These are phyloP conservation scores for Denticeps clupeoides DNA, from an alignment of 2,797 vertebrate genomes.

Conservation along the genomic window DNA sequence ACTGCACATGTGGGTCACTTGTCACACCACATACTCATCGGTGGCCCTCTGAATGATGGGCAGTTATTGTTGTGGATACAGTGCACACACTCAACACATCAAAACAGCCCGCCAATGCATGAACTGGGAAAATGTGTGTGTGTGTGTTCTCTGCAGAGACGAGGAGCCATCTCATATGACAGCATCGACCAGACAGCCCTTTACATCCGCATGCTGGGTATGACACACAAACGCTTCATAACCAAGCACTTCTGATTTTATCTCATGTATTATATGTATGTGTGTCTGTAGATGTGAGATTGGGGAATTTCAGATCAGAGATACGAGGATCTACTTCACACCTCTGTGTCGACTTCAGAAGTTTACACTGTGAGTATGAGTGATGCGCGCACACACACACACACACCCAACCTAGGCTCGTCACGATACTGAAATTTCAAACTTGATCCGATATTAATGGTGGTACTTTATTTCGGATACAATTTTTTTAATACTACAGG, in stretches of 20 bases:
- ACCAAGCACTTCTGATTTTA: not conserved
- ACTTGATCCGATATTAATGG: no score
- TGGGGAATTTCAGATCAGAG: conserved; percentile 68
- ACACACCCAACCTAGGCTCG: no score
- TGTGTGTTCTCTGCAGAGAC: conserved; percentile 48
- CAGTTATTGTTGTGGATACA: no score
- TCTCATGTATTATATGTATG: not conserved
- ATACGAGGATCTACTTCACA: conserved; percentile 72
- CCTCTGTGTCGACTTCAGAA: conserved; percentile 72
- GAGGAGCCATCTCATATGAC: conserved; percentile 79
- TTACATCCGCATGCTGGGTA: conserved; percentile 82
- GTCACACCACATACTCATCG: no score
- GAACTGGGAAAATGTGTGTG: not conserved
- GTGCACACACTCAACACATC: not conserved
- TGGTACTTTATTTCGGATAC: no score
- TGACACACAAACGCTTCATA: conserved; percentile 26
- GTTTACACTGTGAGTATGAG: conserved; percentile 72
- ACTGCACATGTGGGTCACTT: no score
- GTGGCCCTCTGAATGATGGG: no score
- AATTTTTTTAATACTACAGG: no score
- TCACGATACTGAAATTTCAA: no score
- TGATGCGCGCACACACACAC: not conserved
- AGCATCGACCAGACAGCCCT: conserved; percentile 75
- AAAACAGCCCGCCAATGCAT: no score
- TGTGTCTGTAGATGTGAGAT: not conserved